Evolutionary conservation across 1,140 invertebrate genomes (phyloP).

Genomic region (Cheumatopsyche charites): DNA sequence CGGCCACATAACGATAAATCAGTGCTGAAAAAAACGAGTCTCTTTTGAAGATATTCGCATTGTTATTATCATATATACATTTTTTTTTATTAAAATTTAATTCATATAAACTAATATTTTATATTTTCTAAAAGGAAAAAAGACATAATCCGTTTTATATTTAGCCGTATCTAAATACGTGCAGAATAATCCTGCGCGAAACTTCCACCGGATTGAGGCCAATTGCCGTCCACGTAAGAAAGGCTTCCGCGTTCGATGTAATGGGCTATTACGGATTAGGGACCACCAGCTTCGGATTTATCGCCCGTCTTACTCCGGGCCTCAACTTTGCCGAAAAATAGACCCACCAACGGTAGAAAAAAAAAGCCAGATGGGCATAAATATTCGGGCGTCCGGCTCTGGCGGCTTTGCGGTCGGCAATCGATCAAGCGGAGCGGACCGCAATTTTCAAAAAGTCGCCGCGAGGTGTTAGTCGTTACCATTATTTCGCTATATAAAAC

Average conservation of each 20-base stretch:
- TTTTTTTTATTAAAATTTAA: too few species aligned
- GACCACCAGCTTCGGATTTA: conserved; percentile 38
- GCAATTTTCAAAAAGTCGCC: conserved; percentile 10
- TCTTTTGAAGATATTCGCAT: too few species aligned
- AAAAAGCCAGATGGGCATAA: background rate
- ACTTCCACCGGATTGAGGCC: conserved; percentile 47
- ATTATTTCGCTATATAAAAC: too few species aligned
- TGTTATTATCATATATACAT: too few species aligned
- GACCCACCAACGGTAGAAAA: background rate
- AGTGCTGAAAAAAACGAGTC: background rate
- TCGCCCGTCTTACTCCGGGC: conserved; percentile 42
- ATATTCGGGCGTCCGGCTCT: conserved; percentile 2
- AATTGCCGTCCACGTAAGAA: conserved; percentile 36
- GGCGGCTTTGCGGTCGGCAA: background rate
- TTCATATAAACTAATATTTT: too few species aligned
- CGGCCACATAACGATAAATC: background rate
- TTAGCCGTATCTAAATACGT: background rate
- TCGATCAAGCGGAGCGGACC: background rate
- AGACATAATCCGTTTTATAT: too few species aligned
- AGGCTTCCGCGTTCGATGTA: conserved; percentile 45
- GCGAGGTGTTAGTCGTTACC: background rate
- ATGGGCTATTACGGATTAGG: conserved; percentile 48
- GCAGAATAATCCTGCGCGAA: conserved; percentile 35
- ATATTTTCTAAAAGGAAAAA: too few species aligned
- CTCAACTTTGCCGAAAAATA: conserved; percentile 5